These are phyloP conservation scores for Microcebus lehilahytsara DNA, from an alignment of 2,113 vertebrate genomes.

Conservation along the genomic window DNA sequence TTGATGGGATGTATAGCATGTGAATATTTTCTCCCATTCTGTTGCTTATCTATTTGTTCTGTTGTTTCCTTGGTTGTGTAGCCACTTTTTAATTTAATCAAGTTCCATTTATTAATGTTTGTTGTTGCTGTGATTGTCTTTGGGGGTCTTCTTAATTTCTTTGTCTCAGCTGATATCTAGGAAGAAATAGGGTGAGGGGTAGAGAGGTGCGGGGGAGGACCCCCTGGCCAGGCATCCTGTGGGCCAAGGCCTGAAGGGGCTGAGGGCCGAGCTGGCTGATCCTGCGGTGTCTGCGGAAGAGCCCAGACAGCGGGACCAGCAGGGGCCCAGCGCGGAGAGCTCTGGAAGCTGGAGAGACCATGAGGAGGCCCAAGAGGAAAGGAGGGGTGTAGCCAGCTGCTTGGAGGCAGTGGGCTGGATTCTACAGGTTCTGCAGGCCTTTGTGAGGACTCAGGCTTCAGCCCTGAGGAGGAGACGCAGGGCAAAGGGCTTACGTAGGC, in stretches of 20 bases:
- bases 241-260: neutral
- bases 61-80: too few species aligned
- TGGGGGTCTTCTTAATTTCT: too few species aligned
- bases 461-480: neutral
- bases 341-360: neutral
- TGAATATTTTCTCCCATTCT: too few species aligned
- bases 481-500: neutral
- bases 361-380: rapidly evolving
- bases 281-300: neutral
- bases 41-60: too few species aligned
- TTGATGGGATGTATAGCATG: too few species aligned
- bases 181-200: neutral
- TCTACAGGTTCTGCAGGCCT: neutral
- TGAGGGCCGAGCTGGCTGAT: neutral
- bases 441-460: neutral
- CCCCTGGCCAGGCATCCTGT: neutral
- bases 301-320: too few species aligned
- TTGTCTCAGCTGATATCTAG: neutral
- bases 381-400: neutral
- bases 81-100: too few species aligned
- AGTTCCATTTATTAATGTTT: too few species aligned
- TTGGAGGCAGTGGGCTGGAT: neutral
- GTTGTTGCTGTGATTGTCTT: too few species aligned
- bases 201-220: neutral
- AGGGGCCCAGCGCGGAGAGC: rapidly evolving